phyloP scores from a whole-genome alignment of 2,888 invertebrate species.

The Parnassius smintheus region DNA sequence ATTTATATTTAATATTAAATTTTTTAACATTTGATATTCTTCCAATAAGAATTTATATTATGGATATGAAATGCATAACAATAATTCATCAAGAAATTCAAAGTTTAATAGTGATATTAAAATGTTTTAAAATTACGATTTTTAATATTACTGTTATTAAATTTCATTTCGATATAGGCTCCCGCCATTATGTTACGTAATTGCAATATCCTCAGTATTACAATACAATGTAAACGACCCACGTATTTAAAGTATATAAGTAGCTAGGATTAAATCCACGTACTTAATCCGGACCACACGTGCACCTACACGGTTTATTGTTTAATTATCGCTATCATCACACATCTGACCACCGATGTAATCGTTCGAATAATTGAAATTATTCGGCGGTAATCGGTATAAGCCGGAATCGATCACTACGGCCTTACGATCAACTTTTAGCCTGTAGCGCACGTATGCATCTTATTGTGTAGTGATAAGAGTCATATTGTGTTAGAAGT shows the following conservation, averaged over 20 bases:
- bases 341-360: slow-evolving; percentile 38
- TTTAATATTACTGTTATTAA: no score
- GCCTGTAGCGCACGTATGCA: background rate
- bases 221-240: slow-evolving; percentile 23
- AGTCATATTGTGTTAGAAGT: slow-evolving; percentile 30
- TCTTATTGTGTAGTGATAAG: slow-evolving; percentile 14
- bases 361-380: slow-evolving; percentile 56
- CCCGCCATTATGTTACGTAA: background rate
- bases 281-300: slow-evolving; percentile 30
- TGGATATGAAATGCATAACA: no score
- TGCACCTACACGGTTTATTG: slow-evolving; percentile 38
- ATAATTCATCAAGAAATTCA: no score
- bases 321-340: slow-evolving; percentile 44
- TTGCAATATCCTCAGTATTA: slow-evolving; percentile 17
- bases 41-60: no score
- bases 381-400: slow-evolving; percentile 52
- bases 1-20: background rate
- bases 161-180: no score
- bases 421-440: background rate
- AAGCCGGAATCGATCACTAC: slow-evolving; percentile 54
- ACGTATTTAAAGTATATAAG: slow-evolving; percentile 21
- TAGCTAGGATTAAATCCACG: slow-evolving; percentile 19
- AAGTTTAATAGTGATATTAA: no score
- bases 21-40: no score
- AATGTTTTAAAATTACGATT: no score